Conservation (phyloP, 2,888 invertebrate species). For the Oxystoma pomonae region DNA sequence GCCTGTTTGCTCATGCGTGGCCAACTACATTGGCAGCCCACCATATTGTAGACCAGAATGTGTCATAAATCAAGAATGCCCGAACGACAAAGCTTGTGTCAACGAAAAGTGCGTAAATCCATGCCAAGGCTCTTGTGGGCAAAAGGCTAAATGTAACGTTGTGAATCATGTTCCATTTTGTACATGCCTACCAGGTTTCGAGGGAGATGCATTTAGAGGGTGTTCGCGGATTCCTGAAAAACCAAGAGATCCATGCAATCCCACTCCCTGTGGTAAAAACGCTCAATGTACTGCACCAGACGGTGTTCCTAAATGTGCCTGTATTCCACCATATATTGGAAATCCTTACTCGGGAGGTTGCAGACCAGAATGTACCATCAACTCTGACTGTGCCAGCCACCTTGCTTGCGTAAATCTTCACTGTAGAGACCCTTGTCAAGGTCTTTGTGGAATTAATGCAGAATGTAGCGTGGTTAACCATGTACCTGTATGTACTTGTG, state of each 20-base stretch:
- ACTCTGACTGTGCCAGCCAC: constrained; percentile 73
- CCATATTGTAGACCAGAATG: constrained; percentile 82
- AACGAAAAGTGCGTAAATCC: constrained; percentile 79
- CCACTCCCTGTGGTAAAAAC: constrained; percentile 82
- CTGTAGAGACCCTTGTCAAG: constrained; percentile 81
- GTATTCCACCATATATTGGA: constrained; percentile 83
- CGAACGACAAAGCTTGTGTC: constrained; percentile 72
- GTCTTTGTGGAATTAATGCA: constrained; percentile 78
- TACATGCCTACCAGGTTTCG: constrained; percentile 70
- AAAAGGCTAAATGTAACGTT: constrained; percentile 74
- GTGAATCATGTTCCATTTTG: constrained; percentile 79
- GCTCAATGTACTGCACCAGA: constrained; percentile 70
- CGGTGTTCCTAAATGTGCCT: constrained; percentile 70
- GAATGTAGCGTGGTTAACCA: constrained; percentile 80
- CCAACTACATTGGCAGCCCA: constrained; percentile 75
- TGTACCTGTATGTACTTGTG: constrained; percentile 76
- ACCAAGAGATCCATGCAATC: constrained; percentile 62
- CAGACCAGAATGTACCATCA: constrained; percentile 78
- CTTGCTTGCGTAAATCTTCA: constrained; percentile 79
- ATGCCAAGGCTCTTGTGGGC: constrained; percentile 73
- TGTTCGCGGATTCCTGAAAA: constrained; percentile 53
- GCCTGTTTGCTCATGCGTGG: constrained; percentile 76
- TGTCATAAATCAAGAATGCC: constrained; percentile 77
- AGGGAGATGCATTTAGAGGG: constrained; percentile 81
- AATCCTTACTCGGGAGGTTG: constrained; percentile 84